Evolutionary conservation across 2,113 vertebrate genomes (phyloP), one percentile per base, ranked within the genome.

Genomic region (Sus scrofa): DNA sequence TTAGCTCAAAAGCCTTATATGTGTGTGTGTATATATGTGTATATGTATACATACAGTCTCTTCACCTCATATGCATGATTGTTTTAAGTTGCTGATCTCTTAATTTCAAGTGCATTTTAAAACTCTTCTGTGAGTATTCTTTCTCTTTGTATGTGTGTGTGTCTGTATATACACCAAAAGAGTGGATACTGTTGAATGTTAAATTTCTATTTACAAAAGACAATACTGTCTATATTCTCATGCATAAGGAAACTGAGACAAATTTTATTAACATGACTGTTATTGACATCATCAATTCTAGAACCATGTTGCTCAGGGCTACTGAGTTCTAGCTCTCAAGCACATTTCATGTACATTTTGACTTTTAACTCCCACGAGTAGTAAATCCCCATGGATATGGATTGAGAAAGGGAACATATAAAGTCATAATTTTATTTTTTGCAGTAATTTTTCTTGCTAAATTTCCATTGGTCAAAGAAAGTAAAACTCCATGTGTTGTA

Each of bases 391-490:
- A 37, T 52, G 22, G 12, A 52, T 34, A 73, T 63, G 15, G 15
- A 58, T 30, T 65, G 6, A 75, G 18, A 85, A 77, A 95, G 37
- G 27, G 22, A 88, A 85, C 14, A 30, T 16, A 68, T 18, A 52
- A 74, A 88, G 22, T 34, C 20, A 60, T 15, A 68, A 13, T 89
- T 93, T 91, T 91, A n/a, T n/a, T n/a, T n/a, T n/a, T n/a, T n/a
- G n/a, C 39, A 24, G 54, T 15, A 74, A 16, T 89, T 93, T 91
- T 91, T n/a, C 15, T 63, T 14, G 39, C 68, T 52, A 52, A 82
- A 89, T 74, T 88, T 86, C 8, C 32, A 30, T 83, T 89, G 77
- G 20, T 91, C 58, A 89, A 75, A 82, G 56, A 86, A 30, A 58
- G 32, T 84, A 85, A 84, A 74, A 73, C 12, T 82, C 15, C 37